A percentile compares a stretch with the other conserved stretches of the same genome.
These are phyloP conservation scores for Euproctis similis DNA, from an alignment of 2,888 invertebrate species.

Conservation along the genomic window DNA sequence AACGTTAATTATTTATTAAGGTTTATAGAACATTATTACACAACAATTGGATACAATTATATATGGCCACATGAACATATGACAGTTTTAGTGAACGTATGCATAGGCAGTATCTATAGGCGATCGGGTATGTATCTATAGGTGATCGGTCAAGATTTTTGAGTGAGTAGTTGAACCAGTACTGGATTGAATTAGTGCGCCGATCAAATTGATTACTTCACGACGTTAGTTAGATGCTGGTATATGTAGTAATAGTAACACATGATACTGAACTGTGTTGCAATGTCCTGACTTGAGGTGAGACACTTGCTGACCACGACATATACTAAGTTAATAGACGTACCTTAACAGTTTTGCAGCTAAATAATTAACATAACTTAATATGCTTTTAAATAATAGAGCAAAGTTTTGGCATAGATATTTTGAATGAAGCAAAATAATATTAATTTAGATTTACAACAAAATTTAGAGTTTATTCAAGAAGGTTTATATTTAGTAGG, in stretches of 20 bases:
- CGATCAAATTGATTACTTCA: constrained; percentile 36
- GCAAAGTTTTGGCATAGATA: too few relatives aligned
- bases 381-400: too few relatives aligned
- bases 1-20: constrained; percentile 8
- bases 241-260: constrained; percentile 38
- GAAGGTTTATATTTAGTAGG: too few relatives aligned
- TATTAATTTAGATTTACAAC: too few relatives aligned
- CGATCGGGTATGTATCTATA: constrained; percentile 16
- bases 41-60: constrained; percentile 10
- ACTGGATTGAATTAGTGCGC: constrained; percentile 28
- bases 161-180: constrained; percentile 31
- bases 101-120: too few relatives aligned
- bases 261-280: constrained; percentile 10
- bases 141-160: constrained; percentile 34
- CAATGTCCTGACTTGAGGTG: constrained; percentile 20
- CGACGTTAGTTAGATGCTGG: constrained; percentile 26
- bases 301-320: too few relatives aligned
- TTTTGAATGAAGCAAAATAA: too few relatives aligned
- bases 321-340: too few relatives aligned
- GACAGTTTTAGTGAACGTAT: constrained; percentile 30
- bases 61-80: constrained; percentile 10
- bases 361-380: too few relatives aligned
- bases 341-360: too few relatives aligned
- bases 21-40: constrained; percentile 22
- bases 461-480: too few relatives aligned